Evolutionary conservation across 2,113 vertebrate genomes (phyloP).

Genomic region (Casuarius casuarius): DNA sequence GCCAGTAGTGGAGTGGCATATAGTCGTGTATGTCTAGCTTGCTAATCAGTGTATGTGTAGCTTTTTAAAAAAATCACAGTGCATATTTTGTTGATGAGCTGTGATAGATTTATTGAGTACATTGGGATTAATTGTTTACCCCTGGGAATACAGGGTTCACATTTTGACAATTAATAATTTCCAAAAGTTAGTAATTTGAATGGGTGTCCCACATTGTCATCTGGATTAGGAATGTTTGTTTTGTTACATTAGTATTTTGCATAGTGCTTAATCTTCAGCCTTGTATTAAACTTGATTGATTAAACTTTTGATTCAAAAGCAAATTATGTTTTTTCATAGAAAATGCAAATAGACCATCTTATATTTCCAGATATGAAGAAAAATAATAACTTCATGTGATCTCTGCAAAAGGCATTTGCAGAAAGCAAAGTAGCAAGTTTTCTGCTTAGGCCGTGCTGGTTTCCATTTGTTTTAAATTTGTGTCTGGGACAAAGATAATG

Average conservation of each 20-base stretch:
- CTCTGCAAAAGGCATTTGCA: neutral
- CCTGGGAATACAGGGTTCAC: neutral
- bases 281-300: neutral
- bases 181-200: neutral
- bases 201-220: rapidly evolving
- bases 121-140: neutral
- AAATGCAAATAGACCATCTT: neutral
- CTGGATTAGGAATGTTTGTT: neutral
- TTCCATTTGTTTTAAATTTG: neutral
- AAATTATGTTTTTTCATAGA: neutral
- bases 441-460: neutral
- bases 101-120: neutral
- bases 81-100: neutral
- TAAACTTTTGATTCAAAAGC: neutral
- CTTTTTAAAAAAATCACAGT: neutral
- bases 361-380: neutral
- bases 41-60: neutral
- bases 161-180: neutral
- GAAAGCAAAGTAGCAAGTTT: neutral
- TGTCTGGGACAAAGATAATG: neutral
- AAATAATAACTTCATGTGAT: neutral
- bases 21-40: neutral
- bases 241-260: neutral
- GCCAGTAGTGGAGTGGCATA: neutral
- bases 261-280: neutral